These are phyloP conservation scores for Avahi laniger DNA, from an alignment of 2,797 vertebrate genomes.

Conservation along the genomic window DNA sequence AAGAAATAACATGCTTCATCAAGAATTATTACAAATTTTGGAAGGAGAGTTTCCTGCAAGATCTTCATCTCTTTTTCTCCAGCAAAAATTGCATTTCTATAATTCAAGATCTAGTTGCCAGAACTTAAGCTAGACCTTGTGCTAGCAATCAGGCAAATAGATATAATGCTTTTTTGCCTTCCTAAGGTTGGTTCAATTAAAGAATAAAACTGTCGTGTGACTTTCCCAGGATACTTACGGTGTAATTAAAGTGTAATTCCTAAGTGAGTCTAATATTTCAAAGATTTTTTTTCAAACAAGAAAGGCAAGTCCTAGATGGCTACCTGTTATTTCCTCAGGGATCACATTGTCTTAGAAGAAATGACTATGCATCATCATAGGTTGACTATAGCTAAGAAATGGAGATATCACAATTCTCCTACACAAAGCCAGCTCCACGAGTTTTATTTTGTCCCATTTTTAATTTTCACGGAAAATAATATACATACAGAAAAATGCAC, in stretches of 20 bases:
- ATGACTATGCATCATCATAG: not conserved
- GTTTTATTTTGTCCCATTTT: not conserved
- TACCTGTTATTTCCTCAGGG: not conserved
- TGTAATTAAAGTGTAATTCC: not conserved
- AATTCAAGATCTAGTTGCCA: conserved; percentile 24
- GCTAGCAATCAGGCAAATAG: not conserved
- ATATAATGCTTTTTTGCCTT: not conserved
- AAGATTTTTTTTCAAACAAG: not conserved
- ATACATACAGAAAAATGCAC: not conserved
- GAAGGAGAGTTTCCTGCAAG: not conserved
- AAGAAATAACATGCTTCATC: not conserved
- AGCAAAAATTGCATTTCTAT: conserved; percentile 9
- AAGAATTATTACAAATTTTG: conserved; percentile 2
- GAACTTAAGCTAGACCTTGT: not conserved
- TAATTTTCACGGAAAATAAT: not conserved
- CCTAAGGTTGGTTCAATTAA: not conserved
- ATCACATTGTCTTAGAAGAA: not conserved
- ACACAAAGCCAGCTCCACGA: not conserved
- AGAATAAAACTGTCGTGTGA: not conserved
- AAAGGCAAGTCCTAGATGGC: conserved; percentile 7
- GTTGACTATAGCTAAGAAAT: not conserved
- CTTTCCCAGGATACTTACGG: not conserved
- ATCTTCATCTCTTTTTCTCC: not conserved
- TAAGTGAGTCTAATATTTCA: not conserved
- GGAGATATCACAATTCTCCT: not conserved